Evolutionary conservation across 2,113 vertebrate species (phyloP).

Genomic region (Centrocercus urophasianus): DNA sequence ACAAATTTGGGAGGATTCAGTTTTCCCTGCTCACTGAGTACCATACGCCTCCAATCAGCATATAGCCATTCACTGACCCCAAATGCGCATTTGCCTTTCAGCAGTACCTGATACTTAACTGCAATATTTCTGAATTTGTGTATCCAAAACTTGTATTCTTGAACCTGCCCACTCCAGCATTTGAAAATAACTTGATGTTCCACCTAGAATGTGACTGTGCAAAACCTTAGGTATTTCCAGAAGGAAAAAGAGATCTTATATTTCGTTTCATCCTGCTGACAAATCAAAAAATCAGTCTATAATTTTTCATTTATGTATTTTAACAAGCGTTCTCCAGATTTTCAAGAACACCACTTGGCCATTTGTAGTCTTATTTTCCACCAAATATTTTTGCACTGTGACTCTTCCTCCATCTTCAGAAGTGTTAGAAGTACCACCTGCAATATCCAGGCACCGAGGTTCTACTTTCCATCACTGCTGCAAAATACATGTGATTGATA

Average conservation of each 20-base stretch:
- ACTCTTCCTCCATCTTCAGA: neutral
- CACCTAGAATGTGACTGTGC: neutral
- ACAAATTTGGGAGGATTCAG: neutral
- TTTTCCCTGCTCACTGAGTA: neutral
- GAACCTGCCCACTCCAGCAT: neutral
- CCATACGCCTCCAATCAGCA: neutral
- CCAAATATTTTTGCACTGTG: neutral
- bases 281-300: neutral
- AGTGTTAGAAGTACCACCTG: neutral
- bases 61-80: accelerated
- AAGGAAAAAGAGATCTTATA: neutral
- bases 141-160: neutral
- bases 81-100: neutral
- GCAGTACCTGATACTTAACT: neutral
- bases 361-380: neutral
- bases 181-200: neutral
- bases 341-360: neutral
- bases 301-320: neutral
- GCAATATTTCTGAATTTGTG: neutral
- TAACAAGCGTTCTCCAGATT: neutral
- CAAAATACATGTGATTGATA: neutral
- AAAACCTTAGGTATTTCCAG: neutral
- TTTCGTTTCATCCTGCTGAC: neutral
- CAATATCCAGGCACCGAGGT: neutral
- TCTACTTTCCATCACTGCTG: neutral